phyloP scores from a whole-genome alignment of 1,140 invertebrate genomes.

The Sycobia sp. region DNA sequence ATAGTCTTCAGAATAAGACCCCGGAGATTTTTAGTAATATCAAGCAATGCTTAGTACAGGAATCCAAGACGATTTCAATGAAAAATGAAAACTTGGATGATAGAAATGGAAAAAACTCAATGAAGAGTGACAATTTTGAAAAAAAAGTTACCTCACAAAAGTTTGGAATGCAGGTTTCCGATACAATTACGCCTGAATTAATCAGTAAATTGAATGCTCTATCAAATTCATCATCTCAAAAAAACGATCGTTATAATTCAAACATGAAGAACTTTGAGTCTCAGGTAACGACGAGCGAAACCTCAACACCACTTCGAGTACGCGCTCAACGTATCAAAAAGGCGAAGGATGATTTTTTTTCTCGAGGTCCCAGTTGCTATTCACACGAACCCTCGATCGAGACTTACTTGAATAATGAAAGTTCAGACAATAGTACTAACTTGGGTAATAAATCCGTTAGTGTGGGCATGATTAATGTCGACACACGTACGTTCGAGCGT shows the following conservation, averaged over 20 bases:
- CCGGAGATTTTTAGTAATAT: slow-evolving; percentile 23
- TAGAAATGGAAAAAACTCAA: not conserved
- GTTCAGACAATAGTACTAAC: not conserved
- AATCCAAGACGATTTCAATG: slow-evolving; percentile 9
- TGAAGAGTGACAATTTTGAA: not conserved
- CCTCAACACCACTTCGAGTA: slow-evolving; percentile 33
- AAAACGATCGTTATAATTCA: not conserved
- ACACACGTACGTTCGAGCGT: slow-evolving; percentile 64
- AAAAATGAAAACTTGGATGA: not conserved
- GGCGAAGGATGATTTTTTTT: slow-evolving; percentile 46
- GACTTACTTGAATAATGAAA: not conserved
- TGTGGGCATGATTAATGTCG: slow-evolving; percentile 74
- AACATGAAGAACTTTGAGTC: not conserved
- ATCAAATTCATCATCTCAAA: slow-evolving; percentile 30
- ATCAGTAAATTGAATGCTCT: slow-evolving; percentile 41
- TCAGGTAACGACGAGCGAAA: slow-evolving; percentile 10
- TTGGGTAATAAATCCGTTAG: slow-evolving; percentile 67
- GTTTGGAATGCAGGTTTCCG: not conserved
- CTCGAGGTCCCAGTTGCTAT: slow-evolving; percentile 39
- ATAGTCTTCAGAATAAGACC: slow-evolving; percentile 21
- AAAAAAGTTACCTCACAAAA: not conserved
- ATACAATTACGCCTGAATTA: slow-evolving; percentile 34
- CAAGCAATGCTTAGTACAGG: slow-evolving; percentile 7
- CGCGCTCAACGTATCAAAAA: slow-evolving; percentile 39
- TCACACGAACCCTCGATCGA: slow-evolving; percentile 20